A percentile compares a stretch with the other conserved stretches of the same genome.
Conservation (phyloP, 2,888 invertebrate genomes). For the Rhamphomyia laevipes region DNA sequence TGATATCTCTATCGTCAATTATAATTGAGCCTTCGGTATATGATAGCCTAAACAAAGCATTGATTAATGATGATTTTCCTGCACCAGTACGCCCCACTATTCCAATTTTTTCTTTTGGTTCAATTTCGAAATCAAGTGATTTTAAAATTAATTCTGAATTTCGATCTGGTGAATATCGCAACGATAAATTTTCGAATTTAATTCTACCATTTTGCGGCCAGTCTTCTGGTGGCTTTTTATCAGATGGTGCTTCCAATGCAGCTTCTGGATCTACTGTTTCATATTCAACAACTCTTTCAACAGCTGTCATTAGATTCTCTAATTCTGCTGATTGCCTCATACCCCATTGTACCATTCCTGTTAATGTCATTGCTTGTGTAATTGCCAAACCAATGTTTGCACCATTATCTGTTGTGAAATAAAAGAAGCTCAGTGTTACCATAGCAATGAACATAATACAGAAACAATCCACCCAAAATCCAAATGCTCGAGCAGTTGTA, state of each 20-base stretch:
- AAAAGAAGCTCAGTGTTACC: slow-evolving; percentile 76
- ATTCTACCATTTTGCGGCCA: slow-evolving; percentile 66
- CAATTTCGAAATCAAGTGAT: slow-evolving; percentile 52
- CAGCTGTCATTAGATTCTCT: slow-evolving; percentile 80
- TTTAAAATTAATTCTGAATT: slow-evolving; percentile 63
- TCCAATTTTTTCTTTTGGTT: slow-evolving; percentile 54
- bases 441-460: slow-evolving; percentile 76
- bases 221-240: slow-evolving; percentile 49
- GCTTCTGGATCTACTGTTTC: slow-evolving; percentile 38
- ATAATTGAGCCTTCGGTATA: slow-evolving; percentile 64
- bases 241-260: slow-evolving; percentile 54
- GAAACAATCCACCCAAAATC: slow-evolving; percentile 81
- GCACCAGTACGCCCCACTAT: slow-evolving; percentile 63
- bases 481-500: slow-evolving; percentile 82
- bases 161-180: slow-evolving; percentile 54
- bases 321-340: slow-evolving; percentile 86
- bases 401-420: slow-evolving; percentile 52
- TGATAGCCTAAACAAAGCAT: slow-evolving; percentile 66
- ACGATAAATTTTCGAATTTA: slow-evolving; percentile 52
- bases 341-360: slow-evolving; percentile 64
- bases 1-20: slow-evolving; percentile 68
- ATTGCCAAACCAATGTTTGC: slow-evolving; percentile 70
- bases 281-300: slow-evolving; percentile 69
- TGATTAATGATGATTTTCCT: slow-evolving; percentile 57
- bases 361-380: slow-evolving; percentile 67